phyloP scores from a whole-genome alignment of 1,140 invertebrate genomes.

The Atta cephalotes region DNA sequence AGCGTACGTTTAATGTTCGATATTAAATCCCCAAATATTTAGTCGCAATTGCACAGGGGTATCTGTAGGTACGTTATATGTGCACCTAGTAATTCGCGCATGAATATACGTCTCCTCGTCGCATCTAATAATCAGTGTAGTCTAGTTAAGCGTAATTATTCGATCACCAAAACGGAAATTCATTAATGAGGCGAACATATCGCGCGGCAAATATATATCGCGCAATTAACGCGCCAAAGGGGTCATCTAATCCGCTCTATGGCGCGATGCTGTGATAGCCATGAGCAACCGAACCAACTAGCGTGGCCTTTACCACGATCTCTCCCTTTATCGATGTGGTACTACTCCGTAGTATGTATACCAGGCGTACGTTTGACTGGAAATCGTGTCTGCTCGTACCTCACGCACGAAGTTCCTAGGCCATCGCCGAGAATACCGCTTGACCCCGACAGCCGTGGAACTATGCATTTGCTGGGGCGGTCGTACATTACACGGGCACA shows the following conservation, averaged over 20 bases:
- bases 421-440: conserved; percentile 64
- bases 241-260: conserved; percentile 19
- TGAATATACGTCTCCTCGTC: neutral
- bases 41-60: neutral
- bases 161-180: conserved; percentile 11
- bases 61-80: neutral
- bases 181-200: neutral
- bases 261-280: neutral
- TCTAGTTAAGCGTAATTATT: neutral
- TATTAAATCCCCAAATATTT: conserved; percentile 38
- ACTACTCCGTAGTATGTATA: neutral
- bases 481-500: conserved; percentile 52
- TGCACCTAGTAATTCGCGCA: neutral
- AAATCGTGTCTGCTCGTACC: conserved; percentile 44
- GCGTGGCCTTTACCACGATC: conserved; percentile 3
- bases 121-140: neutral
- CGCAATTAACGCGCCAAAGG: conserved; percentile 7
- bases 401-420: conserved; percentile 41
- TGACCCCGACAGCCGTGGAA: conserved; percentile 60
- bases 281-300: neutral
- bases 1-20: conserved; percentile 46
- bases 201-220: conserved; percentile 40
- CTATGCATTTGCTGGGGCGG: conserved; percentile 67
- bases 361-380: conserved; percentile 18
- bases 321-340: conserved; percentile 33